These are phyloP conservation scores for Yponomeuta sedellus DNA, from an alignment of 2,888 invertebrate genomes.

Conservation along the genomic window DNA sequence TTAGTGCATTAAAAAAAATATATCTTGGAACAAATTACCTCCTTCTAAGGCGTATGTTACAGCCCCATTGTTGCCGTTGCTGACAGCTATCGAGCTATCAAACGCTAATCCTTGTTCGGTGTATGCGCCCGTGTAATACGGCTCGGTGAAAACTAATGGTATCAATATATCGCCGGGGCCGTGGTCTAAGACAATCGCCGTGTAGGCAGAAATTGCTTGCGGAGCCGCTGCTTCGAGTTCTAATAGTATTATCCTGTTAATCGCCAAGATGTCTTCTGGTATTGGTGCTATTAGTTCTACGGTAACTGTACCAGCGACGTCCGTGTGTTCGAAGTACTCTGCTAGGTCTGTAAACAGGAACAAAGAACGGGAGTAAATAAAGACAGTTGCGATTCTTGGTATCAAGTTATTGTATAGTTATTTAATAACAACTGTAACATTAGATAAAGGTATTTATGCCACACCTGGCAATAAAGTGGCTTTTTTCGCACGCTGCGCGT, in stretches of 20 bases:
- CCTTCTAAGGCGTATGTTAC: slow-evolving; percentile 33
- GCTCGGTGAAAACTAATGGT: slow-evolving; percentile 20
- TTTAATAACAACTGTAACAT: too few species aligned
- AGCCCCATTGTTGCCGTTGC: slow-evolving; percentile 28
- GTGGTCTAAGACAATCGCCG: slow-evolving; percentile 30
- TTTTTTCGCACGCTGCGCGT: too few species aligned
- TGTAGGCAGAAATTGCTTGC: slow-evolving; percentile 27
- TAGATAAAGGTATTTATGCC: too few species aligned
- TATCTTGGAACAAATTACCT: slow-evolving; percentile 25
- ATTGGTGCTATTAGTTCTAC: slow-evolving; percentile 25
- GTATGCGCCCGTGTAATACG: slow-evolving; percentile 34
- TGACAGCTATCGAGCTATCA: slow-evolving; percentile 26
- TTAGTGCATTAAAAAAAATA: too few species aligned
- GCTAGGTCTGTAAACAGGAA: slow-evolving; percentile 28
- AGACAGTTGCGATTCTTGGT: too few species aligned
- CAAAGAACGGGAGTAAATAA: not conserved
- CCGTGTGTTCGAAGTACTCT: slow-evolving; percentile 26
- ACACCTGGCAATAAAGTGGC: too few species aligned
- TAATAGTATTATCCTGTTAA: slow-evolving; percentile 29
- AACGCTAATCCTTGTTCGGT: slow-evolving; percentile 27
- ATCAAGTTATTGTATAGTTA: not conserved
- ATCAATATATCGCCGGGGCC: slow-evolving; percentile 11
- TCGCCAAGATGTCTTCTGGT: slow-evolving; percentile 28
- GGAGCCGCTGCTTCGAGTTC: slow-evolving; percentile 32
- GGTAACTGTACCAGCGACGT: slow-evolving; percentile 23